A percentile compares a stretch with the other conserved stretches of the same genome.
phyloP scores from a whole-genome alignment of 2,888 invertebrate species.

The Apotomis betuletana region DNA sequence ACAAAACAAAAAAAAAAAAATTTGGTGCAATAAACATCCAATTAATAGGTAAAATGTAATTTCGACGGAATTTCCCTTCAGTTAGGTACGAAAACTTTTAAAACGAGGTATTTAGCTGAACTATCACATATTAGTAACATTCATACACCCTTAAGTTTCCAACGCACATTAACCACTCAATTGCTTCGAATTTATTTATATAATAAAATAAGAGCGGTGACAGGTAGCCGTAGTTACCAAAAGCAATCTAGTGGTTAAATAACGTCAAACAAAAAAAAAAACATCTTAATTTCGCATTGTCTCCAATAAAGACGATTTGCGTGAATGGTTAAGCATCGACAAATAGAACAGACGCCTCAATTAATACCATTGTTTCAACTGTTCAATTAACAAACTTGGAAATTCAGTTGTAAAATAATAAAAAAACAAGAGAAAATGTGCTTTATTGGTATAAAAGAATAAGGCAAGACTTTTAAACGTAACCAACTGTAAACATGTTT shows the following conservation, averaged over 20 bases:
- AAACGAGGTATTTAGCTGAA: background rate
- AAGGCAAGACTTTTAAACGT: constrained; percentile 20
- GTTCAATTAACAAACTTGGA: constrained; percentile 45
- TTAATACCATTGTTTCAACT: constrained; percentile 63
- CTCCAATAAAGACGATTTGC: constrained; percentile 55
- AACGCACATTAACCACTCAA: too few relatives aligned
- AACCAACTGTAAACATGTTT: background rate
- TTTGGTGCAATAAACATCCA: too few relatives aligned
- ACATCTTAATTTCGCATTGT: constrained; percentile 65
- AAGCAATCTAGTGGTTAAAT: too few relatives aligned
- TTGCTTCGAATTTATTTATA: too few relatives aligned
- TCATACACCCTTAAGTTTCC: constrained; percentile 38
- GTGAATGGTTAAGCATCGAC: constrained; percentile 52
- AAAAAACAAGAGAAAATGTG: constrained; percentile 39
- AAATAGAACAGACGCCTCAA: constrained; percentile 62
- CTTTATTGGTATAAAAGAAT: background rate
- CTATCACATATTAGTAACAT: background rate
- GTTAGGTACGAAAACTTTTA: too few relatives aligned
- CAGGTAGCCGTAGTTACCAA: too few relatives aligned
- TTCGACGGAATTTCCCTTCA: too few relatives aligned
- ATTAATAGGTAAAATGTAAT: too few relatives aligned
- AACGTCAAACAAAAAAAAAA: constrained; percentile 49
- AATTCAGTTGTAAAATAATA: background rate
- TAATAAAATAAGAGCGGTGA: too few relatives aligned
- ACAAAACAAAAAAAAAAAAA: too few relatives aligned